Percentiles rank a stretch among this genome's conserved stretches.
These are phyloP conservation scores for Sterna hirundo DNA, from an alignment of 2,113 vertebrate species.

Conservation along the genomic window DNA sequence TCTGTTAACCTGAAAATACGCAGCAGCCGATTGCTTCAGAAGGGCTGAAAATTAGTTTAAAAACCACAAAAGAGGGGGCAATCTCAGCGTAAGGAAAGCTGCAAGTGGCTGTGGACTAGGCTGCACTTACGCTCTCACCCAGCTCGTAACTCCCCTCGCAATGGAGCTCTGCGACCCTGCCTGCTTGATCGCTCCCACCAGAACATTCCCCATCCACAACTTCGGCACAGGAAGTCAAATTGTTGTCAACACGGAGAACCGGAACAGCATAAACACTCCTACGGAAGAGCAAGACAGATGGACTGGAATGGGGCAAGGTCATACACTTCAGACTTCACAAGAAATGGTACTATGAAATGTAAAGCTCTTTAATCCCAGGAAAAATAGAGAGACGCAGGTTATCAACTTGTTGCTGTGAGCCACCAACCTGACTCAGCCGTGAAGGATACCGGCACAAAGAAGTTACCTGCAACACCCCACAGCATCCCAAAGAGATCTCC, in stretches of 20 bases:
- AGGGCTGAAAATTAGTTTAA: not conserved
- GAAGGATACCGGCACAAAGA: not conserved
- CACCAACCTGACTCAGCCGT: not conserved
- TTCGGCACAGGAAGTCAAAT: not conserved
- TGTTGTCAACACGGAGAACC: not conserved
- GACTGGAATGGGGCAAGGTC: not conserved
- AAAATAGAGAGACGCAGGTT: not conserved
- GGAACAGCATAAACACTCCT: not conserved
- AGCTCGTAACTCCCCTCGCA: not conserved
- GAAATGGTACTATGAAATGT: not conserved
- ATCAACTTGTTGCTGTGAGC: not conserved
- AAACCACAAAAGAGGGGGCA: not conserved
- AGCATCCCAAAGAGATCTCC: not conserved
- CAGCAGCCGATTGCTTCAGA: not conserved
- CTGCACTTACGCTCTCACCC: not conserved
- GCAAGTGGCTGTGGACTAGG: not conserved
- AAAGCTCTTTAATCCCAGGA: not conserved
- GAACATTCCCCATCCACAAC: not conserved
- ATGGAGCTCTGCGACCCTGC: not conserved
- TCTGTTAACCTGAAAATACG: not conserved
- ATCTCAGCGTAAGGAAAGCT: not conserved
- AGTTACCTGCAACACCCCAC: fast-evolving
- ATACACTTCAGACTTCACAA: not conserved
- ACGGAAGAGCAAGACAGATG: fast-evolving
- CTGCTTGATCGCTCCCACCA: not conserved